Base-by-base conservation (phyloP, 2,797 vertebrate genomes). In the Protosalanx chinensis region DNA sequence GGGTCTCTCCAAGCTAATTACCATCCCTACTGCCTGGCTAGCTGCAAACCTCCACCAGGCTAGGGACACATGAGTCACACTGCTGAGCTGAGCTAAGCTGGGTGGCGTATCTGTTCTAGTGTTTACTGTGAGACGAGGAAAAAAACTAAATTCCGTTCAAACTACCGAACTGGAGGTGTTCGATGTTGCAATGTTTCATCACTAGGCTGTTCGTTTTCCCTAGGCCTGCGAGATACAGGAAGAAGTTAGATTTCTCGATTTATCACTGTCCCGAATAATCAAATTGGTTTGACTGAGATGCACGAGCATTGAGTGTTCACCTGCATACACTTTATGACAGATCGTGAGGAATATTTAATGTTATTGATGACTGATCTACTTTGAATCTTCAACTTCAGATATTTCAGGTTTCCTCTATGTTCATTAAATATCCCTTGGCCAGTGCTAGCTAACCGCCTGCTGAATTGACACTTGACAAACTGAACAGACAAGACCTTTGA, bases 401-500 rank as follows among this genome's bases (percentile, higher is more conserved):
- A 37, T 7, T 37, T 37, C 35, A 37, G 35, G 35, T 37, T 37
- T 37, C 35, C 6, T 37, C 35, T 6, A 41, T n/a, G 4, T 20
- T 70, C 5, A 20, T 67, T 73, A 64, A 57, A 73, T 72, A 65
- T 79, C 69, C 65, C 61, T 71, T 13, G 10, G 73, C 69, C 73
- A 12, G 33, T 30, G 16, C 61, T 56, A 56, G 57, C 62, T 70
- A 60, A 68, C 53, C 57, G 59, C 18, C 53, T 61, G 64, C 32
- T 70, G 58, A 74, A 63, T 76, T 75, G 76, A 81, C 70, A 56
- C 37, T 56, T n/a, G 71, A 74, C 68, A 72, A 76, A 37, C 59
- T 16, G n/a, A 74, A 71, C 71, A 72, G 70, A 76, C 78, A 73
- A 77, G 83, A 86, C 87, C 80, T 79, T 70, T 81, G 79, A 86